A percentile compares a stretch with the other conserved stretches of the same genome.
Conservation (phyloP, 2,888 invertebrate species). For the Ischnura elegans region DNA sequence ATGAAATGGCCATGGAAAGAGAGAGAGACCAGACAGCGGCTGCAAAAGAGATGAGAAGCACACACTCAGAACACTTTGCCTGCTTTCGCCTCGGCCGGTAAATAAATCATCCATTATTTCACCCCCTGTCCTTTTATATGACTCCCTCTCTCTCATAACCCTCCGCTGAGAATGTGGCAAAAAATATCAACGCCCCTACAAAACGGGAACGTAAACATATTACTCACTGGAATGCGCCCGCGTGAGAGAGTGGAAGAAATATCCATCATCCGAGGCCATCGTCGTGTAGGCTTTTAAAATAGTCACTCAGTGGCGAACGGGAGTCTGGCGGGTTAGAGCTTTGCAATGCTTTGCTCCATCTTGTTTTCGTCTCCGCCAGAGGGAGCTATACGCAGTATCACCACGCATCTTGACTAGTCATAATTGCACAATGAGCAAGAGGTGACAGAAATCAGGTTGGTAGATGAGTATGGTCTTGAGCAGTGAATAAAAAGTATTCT, state of each 20-base stretch:
- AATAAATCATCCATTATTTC: conserved; percentile 27
- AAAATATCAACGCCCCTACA: neutral
- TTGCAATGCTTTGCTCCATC: neutral
- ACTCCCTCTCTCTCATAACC: neutral
- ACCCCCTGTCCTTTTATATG: neutral
- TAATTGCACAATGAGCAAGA: too few relatives aligned
- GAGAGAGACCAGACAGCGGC: neutral
- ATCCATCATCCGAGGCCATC: neutral
- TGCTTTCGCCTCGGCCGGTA: neutral
- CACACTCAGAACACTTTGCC: neutral
- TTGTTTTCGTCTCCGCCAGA: neutral
- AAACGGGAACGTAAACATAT: neutral
- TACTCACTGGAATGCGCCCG: neutral
- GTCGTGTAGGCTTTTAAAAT: neutral
- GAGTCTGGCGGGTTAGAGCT: neutral
- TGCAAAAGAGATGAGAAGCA: neutral
- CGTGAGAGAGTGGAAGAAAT: neutral
- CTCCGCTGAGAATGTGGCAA: neutral
- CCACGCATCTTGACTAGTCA: too few relatives aligned
- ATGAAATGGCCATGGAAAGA: neutral
- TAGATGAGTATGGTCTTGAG: too few relatives aligned
- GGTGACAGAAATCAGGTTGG: too few relatives aligned
- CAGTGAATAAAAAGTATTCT: too few relatives aligned
- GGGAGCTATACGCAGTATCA: too few relatives aligned
- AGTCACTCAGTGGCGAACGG: neutral